Percentiles rank a stretch among this genome's conserved stretches.
Conservation (phyloP, 1,140 invertebrate species). For the Augochlora pura region DNA sequence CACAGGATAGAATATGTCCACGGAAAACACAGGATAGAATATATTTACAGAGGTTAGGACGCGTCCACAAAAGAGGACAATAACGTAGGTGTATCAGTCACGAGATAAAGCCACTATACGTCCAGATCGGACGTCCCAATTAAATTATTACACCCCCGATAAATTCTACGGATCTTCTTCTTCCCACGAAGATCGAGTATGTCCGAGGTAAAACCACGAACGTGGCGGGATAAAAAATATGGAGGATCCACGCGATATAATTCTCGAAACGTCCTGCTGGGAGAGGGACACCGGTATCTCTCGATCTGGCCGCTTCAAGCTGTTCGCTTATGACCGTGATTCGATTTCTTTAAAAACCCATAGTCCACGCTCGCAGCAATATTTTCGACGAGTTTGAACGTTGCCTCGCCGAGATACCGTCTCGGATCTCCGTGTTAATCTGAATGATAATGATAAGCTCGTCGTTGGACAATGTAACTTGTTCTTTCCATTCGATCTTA, state of each 20-base stretch:
- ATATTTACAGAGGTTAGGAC: too few relatives aligned
- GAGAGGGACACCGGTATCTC: slow-evolving; percentile 41
- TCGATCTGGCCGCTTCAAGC: slow-evolving; percentile 38
- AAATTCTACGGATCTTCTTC: slow-evolving; percentile 43
- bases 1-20: background rate
- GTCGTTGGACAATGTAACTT: background rate
- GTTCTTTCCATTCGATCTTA: too few relatives aligned
- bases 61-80: background rate
- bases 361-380: background rate
- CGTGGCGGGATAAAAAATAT: slow-evolving; percentile 31
- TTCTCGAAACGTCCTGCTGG: slow-evolving; percentile 47
- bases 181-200: slow-evolving; percentile 4
- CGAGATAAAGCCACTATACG: background rate
- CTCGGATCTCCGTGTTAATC: background rate
- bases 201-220: slow-evolving; percentile 25
- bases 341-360: slow-evolving; percentile 22
- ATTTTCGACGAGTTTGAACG: background rate
- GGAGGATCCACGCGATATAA: slow-evolving; percentile 49
- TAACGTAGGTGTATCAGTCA: background rate
- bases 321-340: slow-evolving; percentile 16
- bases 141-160: slow-evolving; percentile 8
- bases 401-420: background rate
- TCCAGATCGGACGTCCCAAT: background rate
- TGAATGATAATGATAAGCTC: background rate
- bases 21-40: background rate